These are phyloP conservation scores for Leptocoma aspasia DNA, from an alignment of 2,113 vertebrate species.

Conservation along the genomic window DNA sequence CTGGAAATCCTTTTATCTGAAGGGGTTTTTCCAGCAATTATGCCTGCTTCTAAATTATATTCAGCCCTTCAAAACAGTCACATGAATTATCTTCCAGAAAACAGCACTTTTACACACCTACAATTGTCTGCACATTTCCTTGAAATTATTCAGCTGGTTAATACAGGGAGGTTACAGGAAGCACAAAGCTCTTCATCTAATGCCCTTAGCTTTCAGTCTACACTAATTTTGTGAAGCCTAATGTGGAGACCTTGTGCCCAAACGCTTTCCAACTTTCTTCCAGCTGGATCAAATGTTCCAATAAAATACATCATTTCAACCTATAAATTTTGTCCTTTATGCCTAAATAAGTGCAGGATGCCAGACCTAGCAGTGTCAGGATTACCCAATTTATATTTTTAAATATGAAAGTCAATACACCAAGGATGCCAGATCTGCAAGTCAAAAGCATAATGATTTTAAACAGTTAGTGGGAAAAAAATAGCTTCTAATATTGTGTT, in stretches of 20 bases:
- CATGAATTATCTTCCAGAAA: background rate
- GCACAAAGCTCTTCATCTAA: background rate
- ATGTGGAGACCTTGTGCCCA: background rate
- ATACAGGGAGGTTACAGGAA: background rate
- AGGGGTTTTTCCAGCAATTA: background rate
- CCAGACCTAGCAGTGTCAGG: background rate
- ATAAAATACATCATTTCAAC: background rate
- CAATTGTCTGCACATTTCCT: background rate
- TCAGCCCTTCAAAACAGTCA: background rate
- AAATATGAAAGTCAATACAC: background rate
- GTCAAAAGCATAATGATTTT: background rate
- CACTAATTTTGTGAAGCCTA: background rate
- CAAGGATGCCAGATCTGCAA: background rate
- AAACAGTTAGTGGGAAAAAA: background rate
- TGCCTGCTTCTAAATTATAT: background rate
- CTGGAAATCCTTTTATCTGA: background rate
- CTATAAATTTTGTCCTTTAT: background rate
- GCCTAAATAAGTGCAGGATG: background rate
- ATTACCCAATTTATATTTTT: background rate
- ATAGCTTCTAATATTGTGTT: background rate
- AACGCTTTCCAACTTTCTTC: background rate
- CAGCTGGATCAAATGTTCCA: background rate
- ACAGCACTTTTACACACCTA: background rate
- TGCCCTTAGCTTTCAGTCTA: background rate
- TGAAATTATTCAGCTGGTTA: background rate